Base-by-base conservation (phyloP, 1,140 invertebrate genomes). In the Ericerus pela region DNA sequence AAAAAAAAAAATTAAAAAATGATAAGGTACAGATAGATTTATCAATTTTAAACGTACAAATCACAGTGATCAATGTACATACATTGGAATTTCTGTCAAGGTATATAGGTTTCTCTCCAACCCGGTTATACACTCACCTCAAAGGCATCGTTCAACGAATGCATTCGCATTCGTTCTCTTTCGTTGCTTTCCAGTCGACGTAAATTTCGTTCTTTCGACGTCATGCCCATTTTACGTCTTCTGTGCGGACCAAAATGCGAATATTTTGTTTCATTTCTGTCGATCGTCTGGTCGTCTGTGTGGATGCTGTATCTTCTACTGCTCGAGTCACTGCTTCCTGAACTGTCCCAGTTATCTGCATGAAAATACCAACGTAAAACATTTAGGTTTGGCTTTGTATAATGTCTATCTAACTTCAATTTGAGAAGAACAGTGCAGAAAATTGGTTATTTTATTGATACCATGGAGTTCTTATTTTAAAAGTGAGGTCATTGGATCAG, bases 61-160 rank as follows among this genome's bases (percentile, higher is more conserved):
- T n/a, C n/a, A n/a, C n/a, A n/a, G n/a, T n/a, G n/a, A n/a, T n/a
- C n/a, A n/a, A n/a, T n/a, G n/a, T n/a, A n/a, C n/a, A n/a, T n/a
- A n/a, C n/a, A n/a, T n/a, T n/a, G n/a, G n/a, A n/a, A n/a, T n/a
- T n/a, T n/a, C n/a, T n/a, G n/a, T n/a, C n/a, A n/a, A 51, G 14
- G 24, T 33, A 24, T 30, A 14, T 43, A n/a, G 14, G n/a, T 28
- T 20, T 16, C 27, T 12, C 16, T 6, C 27, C 31, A 37, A 55
- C 4, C 16, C 10, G 2, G 0, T 43, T 20, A 43, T 24, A 57
- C 37, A 55, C 8, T 59, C 72, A 81, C 80, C 75, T 88, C 81
- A 67, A 90, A 91, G 5, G 87, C 88, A 66, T 88, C 87, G 66
- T 90, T 90, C 53, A 90, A 74, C 38, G 81, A 83, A 69, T 90